These are phyloP conservation scores for Phalacrocorax aristotelis DNA, from an alignment of 2,113 vertebrate species.

Conservation along the genomic window DNA sequence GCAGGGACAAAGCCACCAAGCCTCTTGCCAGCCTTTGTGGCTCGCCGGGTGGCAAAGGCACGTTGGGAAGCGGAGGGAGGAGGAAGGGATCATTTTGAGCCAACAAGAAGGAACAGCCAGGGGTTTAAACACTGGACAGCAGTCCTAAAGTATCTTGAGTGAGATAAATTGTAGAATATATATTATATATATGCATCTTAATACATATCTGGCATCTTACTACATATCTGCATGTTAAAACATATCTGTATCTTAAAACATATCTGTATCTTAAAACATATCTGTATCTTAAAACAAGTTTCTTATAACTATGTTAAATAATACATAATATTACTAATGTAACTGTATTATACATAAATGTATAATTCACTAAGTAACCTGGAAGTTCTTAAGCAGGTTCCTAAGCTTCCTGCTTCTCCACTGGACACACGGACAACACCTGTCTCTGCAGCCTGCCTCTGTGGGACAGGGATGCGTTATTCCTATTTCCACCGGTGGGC, in stretches of 20 bases:
- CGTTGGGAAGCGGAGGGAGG: background rate
- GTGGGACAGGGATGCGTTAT: accelerated
- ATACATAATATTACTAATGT: no score
- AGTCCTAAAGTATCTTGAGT: accelerated
- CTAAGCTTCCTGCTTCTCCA: background rate
- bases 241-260: no score
- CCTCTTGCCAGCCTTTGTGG: background rate
- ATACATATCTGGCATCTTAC: no score
- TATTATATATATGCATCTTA: no score
- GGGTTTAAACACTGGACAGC: accelerated
- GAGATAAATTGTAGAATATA: no score
- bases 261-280: no score
- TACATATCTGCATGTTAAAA: no score
- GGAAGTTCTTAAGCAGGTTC: background rate
- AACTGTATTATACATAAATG: no score
- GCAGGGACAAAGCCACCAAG: accelerated
- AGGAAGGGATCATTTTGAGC: background rate
- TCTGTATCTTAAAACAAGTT: no score
- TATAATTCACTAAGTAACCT: no score
- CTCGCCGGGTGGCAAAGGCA: background rate
- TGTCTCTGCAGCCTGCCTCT: background rate
- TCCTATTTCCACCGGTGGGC: background rate
- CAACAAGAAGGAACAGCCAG: accelerated
- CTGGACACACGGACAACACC: accelerated
- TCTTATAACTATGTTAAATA: no score